Percentiles rank a stretch among this genome's conserved stretches.
Evolutionary conservation across 2,113 vertebrate species (phyloP).

Genomic region (Xenopus borealis): DNA sequence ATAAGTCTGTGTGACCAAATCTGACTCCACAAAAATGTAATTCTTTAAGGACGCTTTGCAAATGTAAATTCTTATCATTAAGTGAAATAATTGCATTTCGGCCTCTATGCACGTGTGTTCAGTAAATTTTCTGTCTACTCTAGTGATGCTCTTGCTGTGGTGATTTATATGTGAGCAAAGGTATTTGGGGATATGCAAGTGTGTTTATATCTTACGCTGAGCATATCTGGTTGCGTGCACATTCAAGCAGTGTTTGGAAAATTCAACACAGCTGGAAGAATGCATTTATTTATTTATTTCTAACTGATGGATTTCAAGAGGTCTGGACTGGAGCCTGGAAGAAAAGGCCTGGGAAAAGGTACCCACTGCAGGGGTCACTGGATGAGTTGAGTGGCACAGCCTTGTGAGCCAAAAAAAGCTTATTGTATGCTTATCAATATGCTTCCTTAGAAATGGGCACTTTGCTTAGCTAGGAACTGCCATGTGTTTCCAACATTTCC

Average conservation of each 20-base stretch:
- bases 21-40: no score
- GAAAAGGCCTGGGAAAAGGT: constrained; percentile 40
- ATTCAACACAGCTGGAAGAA: constrained; percentile 65
- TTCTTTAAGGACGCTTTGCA: no score
- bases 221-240: constrained; percentile 7
- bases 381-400: neutral
- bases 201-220: neutral
- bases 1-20: no score
- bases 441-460: no score
- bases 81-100: no score
- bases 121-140: no score
- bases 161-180: neutral
- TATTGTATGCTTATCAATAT: neutral
- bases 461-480: no score
- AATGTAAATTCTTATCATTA: no score
- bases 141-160: neutral
- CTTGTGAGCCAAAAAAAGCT: neutral
- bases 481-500: no score
- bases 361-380: constrained; percentile 28
- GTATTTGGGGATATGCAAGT: neutral
- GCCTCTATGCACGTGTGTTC: no score
- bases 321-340: constrained; percentile 62
- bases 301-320: constrained; percentile 41
- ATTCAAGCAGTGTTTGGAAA: constrained; percentile 53
- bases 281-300: constrained; percentile 55